phyloP scores from a whole-genome alignment of 2,888 invertebrate species.

The Ectobius pallidus region DNA sequence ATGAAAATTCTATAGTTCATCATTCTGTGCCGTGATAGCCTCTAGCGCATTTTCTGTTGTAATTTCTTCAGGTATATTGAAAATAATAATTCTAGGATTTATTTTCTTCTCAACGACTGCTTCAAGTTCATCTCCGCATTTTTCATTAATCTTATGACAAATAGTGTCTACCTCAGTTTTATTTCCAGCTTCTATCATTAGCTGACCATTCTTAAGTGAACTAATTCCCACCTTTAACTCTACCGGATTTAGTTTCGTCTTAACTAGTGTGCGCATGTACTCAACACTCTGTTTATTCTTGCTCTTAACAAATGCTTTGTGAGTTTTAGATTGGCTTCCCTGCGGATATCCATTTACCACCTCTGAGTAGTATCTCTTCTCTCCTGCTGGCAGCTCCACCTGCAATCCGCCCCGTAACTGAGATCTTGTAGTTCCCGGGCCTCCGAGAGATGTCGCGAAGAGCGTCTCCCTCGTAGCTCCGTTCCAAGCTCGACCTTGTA shows the following conservation, averaged over 20 bases:
- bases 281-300: background rate
- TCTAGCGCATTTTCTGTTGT: background rate
- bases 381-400: no score
- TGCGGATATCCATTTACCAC: no score
- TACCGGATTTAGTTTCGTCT: background rate
- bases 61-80: background rate
- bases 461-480: no score
- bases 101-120: background rate
- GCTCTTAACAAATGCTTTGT: background rate
- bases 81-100: background rate
- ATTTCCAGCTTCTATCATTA: background rate
- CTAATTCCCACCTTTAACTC: background rate
- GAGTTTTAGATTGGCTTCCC: no score
- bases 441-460: no score
- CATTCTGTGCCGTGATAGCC: background rate
- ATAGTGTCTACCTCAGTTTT: background rate
- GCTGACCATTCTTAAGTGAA: background rate
- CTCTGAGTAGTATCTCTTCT: no score
- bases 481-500: no score
- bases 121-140: slow-evolving; percentile 4
- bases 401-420: no score
- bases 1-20: background rate
- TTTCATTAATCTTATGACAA: background rate
- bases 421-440: no score
- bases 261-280: background rate